A percentile compares a stretch with the other conserved stretches of the same genome.
Conservation (phyloP, 2,888 invertebrate genomes). For the Dilophus febrilis region DNA sequence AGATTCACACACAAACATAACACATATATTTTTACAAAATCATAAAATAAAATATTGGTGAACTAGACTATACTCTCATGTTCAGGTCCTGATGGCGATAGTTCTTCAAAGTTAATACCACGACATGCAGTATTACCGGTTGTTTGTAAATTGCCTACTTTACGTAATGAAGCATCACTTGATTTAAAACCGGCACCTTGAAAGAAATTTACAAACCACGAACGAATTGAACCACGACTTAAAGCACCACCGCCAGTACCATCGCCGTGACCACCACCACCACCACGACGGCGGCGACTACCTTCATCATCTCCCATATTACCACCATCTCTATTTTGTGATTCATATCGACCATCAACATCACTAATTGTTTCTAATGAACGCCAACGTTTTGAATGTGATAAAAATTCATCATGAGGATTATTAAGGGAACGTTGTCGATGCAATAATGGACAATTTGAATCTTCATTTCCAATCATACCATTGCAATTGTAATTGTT, state of each 20-base stretch:
- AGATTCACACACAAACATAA: too few species aligned
- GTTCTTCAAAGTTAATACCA: slow-evolving; percentile 21
- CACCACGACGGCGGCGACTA: slow-evolving; percentile 18
- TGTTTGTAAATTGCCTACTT: slow-evolving; percentile 23
- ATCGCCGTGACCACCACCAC: slow-evolving; percentile 28
- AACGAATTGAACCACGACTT: slow-evolving; percentile 45
- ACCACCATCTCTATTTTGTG: slow-evolving; percentile 23
- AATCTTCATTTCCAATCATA: slow-evolving; percentile 23
- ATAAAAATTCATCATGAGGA: slow-evolving; percentile 27
- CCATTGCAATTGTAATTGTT: slow-evolving; percentile 26
- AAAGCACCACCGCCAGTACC: slow-evolving; percentile 37
- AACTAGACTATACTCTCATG: slow-evolving; percentile 28
- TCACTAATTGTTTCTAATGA: slow-evolving; percentile 53
- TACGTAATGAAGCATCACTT: slow-evolving; percentile 30
- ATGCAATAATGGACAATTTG: slow-evolving; percentile 24
- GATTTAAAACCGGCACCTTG: slow-evolving; percentile 52
- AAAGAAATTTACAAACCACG: slow-evolving; percentile 59
- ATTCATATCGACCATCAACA: slow-evolving; percentile 12
- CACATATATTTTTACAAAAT: too few species aligned
- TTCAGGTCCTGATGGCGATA: slow-evolving; percentile 23
- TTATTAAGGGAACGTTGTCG: slow-evolving; percentile 28
- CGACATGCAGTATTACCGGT: slow-evolving; percentile 14
- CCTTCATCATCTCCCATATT: slow-evolving; percentile 20
- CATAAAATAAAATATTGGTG: too few species aligned
- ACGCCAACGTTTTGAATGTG: slow-evolving; percentile 53